phyloP scores from a whole-genome alignment of 2,888 invertebrate species.

The Creontiades dilutus region DNA sequence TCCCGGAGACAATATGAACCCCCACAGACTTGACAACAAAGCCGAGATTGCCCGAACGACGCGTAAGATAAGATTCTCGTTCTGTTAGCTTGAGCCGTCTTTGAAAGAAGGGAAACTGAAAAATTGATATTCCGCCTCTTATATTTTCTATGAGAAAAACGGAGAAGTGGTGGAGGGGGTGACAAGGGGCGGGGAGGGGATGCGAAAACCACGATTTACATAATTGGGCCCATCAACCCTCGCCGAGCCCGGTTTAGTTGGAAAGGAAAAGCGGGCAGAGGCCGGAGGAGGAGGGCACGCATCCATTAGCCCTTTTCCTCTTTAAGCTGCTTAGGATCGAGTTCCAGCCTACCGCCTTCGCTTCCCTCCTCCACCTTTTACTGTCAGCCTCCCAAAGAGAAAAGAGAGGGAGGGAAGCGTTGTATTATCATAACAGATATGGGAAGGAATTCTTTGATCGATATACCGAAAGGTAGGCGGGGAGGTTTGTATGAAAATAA shows the following conservation, averaged over 20 bases:
- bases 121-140: conserved; percentile 54
- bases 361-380: conserved; percentile 29
- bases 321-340: conserved; percentile 65
- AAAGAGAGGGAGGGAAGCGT: conserved; percentile 50
- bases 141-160: conserved; percentile 22
- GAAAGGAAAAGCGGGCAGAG: not conserved
- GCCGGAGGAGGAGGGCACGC: not conserved
- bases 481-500: not conserved
- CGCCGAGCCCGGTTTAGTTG: conserved; percentile 29
- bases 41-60: no score
- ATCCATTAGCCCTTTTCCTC: conserved; percentile 66
- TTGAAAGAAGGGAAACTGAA: conserved; percentile 19
- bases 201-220: conserved; percentile 62
- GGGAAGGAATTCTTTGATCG: conserved; percentile 51
- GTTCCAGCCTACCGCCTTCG: conserved; percentile 46
- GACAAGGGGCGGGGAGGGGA: not conserved
- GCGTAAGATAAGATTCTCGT: not conserved
- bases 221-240: conserved; percentile 51
- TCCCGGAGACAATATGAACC: no score
- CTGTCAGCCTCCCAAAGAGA: conserved; percentile 47
- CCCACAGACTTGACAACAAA: no score
- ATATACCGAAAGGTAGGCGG: not conserved
- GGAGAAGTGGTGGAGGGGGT: not conserved
- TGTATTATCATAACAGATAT: conserved; percentile 64
- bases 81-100: not conserved